A percentile compares a stretch with the other conserved stretches of the same genome.
Evolutionary conservation across 2,888 invertebrate species (phyloP).

Genomic region (Mythimna pallens): DNA sequence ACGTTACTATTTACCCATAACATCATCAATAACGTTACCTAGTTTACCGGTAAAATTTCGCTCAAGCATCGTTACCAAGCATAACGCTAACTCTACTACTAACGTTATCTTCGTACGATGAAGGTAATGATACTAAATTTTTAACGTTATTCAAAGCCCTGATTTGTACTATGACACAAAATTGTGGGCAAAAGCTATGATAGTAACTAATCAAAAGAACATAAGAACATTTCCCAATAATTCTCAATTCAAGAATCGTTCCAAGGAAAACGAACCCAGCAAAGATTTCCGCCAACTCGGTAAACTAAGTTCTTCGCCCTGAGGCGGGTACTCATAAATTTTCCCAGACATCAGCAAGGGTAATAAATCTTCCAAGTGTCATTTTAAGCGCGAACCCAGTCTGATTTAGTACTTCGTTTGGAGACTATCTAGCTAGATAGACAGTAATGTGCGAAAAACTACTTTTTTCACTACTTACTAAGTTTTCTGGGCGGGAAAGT

Average conservation of each 20-base stretch:
- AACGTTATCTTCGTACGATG: too few species aligned
- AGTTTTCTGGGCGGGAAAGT: neutral
- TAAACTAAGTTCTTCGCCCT: slow-evolving; percentile 41
- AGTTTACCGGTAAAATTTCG: too few species aligned
- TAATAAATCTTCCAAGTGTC: slow-evolving; percentile 51
- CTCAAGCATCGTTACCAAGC: too few species aligned
- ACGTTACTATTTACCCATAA: too few species aligned
- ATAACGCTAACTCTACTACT: too few species aligned
- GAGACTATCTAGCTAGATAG: slow-evolving; percentile 1
- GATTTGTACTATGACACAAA: neutral
- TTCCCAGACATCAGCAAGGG: slow-evolving; percentile 26
- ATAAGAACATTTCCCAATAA: neutral
- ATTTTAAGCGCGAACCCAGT: slow-evolving; percentile 50
- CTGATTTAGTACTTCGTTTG: slow-evolving; percentile 50
- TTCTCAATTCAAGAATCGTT: slow-evolving; percentile 11
- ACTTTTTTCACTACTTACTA: slow-evolving; percentile 11
- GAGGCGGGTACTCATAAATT: slow-evolving; percentile 49
- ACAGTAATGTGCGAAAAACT: slow-evolving; percentile 35
- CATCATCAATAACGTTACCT: too few species aligned
- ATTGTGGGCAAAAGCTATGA: neutral
- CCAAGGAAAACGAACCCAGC: neutral
- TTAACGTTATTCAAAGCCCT: too few species aligned
- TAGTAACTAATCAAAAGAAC: neutral
- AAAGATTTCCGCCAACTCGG: slow-evolving; percentile 13
- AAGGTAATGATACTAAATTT: too few species aligned